phyloP scores from a whole-genome alignment of 2,113 vertebrate genomes.

The Vulpes ferrilata region DNA sequence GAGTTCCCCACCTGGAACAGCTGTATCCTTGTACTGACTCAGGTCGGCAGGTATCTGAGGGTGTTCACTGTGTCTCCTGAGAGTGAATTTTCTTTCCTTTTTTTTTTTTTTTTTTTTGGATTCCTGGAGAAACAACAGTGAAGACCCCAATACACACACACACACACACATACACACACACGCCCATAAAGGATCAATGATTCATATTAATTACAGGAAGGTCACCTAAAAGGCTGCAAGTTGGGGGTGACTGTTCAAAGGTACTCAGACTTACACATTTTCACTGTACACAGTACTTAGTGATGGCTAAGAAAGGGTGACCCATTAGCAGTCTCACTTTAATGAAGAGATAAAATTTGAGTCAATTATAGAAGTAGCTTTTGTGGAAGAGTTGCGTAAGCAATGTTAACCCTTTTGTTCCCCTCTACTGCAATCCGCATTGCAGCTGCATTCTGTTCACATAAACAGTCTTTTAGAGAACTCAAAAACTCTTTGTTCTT shows the following conservation, averaged over 20 bases:
- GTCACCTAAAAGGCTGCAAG: background rate
- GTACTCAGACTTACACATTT: background rate
- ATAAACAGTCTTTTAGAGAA: background rate
- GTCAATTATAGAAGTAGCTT: background rate
- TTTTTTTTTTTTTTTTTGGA: background rate
- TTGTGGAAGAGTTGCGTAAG: background rate
- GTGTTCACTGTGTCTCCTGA: background rate
- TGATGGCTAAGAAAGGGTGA: background rate
- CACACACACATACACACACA: background rate
- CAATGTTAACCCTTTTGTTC: background rate
- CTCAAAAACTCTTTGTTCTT: slow-evolving; percentile 30
- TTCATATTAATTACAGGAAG: background rate
- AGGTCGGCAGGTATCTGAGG: accelerated
- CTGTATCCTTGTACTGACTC: background rate
- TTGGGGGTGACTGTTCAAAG: background rate
- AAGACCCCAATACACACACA: background rate
- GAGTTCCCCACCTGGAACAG: no score
- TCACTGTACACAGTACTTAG: accelerated
- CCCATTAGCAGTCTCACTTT: background rate
- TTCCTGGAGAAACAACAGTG: background rate
- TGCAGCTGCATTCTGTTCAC: background rate
- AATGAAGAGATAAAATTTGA: background rate
- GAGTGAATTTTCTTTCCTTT: background rate
- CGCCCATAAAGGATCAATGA: no score
- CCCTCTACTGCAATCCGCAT: background rate